Evolutionary conservation across 2,797 vertebrate species (phyloP), one percentile per base, ranked within the genome.

Genomic region (Gephyroberyx darwinii): DNA sequence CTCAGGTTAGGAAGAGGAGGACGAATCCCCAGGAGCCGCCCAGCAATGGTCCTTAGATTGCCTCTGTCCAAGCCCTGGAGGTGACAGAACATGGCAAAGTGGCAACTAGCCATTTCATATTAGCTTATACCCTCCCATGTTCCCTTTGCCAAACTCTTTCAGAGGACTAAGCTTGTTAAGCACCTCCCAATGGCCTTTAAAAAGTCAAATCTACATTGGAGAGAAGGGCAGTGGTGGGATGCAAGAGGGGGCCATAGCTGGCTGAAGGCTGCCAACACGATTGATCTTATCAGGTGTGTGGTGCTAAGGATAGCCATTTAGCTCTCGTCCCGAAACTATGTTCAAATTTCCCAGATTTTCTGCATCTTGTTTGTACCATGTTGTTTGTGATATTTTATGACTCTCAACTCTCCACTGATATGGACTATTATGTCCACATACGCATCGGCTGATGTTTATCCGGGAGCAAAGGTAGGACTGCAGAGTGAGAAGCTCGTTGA

Each of bases 401-500:
- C 8, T 50, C n/a, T 50, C 5, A 17, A 48, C 19, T n/a, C 12
- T 35, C 13, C 37, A 12, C 57, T 69, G 43, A 4, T 14, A 5
- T 16, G 43, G 14, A 3, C 43, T 16, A 14, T 3, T 13, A 39
- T 51, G 62, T n/a, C 16, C 41, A 26, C 47, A 7, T 59, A 60
- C 53, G 60, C n/a, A 52, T 17, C 26, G 58, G 56, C 41, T 51
- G 52, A 52, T 52, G 37, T 22, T n/a, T 13, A 61, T 71, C 77
- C 66, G 65, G 26, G 66, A 53, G 6, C 69, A 37, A 0, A 82
- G 61, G 66, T 82, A 93, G 54, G 92, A 16, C 43, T 16, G 14
- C 57, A 90, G 72, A 0, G 76, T 76, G 39, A 94, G 79, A 4
- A 93, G 84, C 13, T 91, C 73, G 17, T 90, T 89, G 54, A 90